Base-by-base conservation (phyloP, 64 coral and sea anemone species). In the Catalaphyllia jardinei region DNA sequence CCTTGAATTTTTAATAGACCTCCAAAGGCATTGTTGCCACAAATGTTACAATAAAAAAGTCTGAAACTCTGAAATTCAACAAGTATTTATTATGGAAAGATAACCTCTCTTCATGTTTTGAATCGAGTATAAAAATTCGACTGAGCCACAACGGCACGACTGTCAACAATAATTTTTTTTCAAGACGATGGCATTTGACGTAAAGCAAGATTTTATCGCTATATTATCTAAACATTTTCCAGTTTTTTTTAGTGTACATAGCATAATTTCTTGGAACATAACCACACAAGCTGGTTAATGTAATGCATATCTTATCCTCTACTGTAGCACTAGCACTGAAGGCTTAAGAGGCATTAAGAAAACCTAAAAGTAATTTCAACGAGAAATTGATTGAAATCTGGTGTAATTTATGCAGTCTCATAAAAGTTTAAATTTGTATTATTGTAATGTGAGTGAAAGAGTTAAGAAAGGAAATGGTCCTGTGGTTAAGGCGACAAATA, bases 391-490 rank as follows among this genome's bases (percentile, higher is more conserved):
- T 33, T 33, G 17, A 50, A 51, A 22, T 71, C 8, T 50, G 24
- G 74, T 50, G 4, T 22, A 77, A 64, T 67, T 85, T 52, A 71
- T 85, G 12, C 62, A 17, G n/a, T 17, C 20, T 52, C 62, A 85
- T 85, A 50, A 85, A 85, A 85, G 80, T 85, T 85, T 85, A 85
- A 85, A 49, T 65, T 25, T 35, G 15, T 85, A 18, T 71, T 85
- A 51, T 85, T 51, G 38, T 85, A 52, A 85, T 69, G 59, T 12
- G 59, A 46, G 59, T 31, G 59, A 33, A 12, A 71, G 52, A 62
- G 39, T 71, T 51, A 85, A 85, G 24, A 85, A 71, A 50, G 62
- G 61, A 85, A 50, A 71, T 85, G 33, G 28, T 5, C 31, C 62
- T 71, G 64, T 85, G 81, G 35, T 85, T 51, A 28, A 71, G 81